Evolutionary conservation across 2,888 invertebrate genomes (phyloP).

Genomic region (Trisateles emortualis): DNA sequence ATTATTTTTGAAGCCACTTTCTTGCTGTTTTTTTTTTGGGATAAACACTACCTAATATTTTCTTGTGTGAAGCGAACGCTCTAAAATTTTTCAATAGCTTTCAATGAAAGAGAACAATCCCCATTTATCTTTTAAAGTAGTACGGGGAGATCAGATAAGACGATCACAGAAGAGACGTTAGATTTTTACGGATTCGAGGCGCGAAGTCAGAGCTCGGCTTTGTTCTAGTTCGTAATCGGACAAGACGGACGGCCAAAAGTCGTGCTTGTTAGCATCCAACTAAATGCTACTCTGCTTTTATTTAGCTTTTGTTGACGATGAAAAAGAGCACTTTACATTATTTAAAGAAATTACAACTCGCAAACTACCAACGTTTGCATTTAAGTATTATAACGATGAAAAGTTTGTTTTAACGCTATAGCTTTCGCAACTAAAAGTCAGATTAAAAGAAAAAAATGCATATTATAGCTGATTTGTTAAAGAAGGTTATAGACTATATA

Average conservation of each 20-base stretch:
- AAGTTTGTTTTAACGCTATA: too few relatives aligned
- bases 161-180: constrained; percentile 62
- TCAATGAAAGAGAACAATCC: constrained; percentile 68
- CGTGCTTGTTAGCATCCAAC: constrained; percentile 22
- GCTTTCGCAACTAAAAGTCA: too few relatives aligned
- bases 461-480: too few relatives aligned
- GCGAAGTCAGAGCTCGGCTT: constrained; percentile 49
- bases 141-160: constrained; percentile 70
- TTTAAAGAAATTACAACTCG: too few relatives aligned
- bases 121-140: constrained; percentile 74
- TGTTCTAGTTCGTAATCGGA: constrained; percentile 43
- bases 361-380: too few relatives aligned
- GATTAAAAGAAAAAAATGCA: too few relatives aligned
- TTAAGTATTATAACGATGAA: too few relatives aligned
- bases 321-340: too few relatives aligned
- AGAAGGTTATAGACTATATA: too few relatives aligned
- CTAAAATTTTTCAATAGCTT: constrained; percentile 64
- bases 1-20: too few relatives aligned
- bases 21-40: too few relatives aligned
- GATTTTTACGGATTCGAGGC: constrained; percentile 67
- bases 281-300: constrained; percentile 16
- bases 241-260: constrained; percentile 33
- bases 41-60: too few relatives aligned
- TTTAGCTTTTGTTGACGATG: not conserved
- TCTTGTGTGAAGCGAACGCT: constrained; percentile 39